Evolutionary conservation across 2,888 invertebrate genomes (phyloP).

Genomic region (Metellina segmentata): DNA sequence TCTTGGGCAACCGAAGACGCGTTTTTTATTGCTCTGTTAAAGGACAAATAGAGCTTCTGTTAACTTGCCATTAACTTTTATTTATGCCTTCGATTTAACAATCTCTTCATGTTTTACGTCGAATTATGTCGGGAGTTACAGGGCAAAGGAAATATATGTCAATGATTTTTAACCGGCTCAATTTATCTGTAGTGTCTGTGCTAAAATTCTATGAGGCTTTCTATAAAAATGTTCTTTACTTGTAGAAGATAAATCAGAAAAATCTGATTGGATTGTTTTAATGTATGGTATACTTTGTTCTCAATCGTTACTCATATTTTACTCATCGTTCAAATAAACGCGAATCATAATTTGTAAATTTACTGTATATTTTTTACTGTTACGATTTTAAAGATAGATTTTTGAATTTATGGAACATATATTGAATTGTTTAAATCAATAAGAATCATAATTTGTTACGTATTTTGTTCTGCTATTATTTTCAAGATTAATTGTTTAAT

Average conservation of each 20-base stretch:
- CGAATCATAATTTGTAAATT: too few species aligned
- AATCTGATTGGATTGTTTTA: too few species aligned
- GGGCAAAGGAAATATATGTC: not conserved
- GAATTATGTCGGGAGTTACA: not conserved
- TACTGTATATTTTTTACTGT: too few species aligned
- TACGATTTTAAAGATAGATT: too few species aligned
- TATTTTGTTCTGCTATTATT: too few species aligned
- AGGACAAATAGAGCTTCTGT: conserved; percentile 38
- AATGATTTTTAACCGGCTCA: not conserved
- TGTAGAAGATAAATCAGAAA: not conserved
- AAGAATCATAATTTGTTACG: too few species aligned
- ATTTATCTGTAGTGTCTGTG: not conserved
- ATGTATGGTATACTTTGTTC: too few species aligned
- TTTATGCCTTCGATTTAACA: conserved; percentile 47
- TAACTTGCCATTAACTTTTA: conserved; percentile 48
- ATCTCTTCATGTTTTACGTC: conserved; percentile 10
- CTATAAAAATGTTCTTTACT: not conserved
- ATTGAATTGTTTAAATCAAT: too few species aligned
- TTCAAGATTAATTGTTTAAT: too few species aligned
- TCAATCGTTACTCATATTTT: too few species aligned
- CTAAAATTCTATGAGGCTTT: not conserved
- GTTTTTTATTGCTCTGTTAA: conserved; percentile 62
- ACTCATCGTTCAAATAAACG: too few species aligned
- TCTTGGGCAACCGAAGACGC: conserved; percentile 28
- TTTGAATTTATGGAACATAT: too few species aligned